Evolutionary conservation across 2,888 invertebrate species (phyloP), one percentile per base, ranked within the genome.

Genomic region (Eulithis prunata): DNA sequence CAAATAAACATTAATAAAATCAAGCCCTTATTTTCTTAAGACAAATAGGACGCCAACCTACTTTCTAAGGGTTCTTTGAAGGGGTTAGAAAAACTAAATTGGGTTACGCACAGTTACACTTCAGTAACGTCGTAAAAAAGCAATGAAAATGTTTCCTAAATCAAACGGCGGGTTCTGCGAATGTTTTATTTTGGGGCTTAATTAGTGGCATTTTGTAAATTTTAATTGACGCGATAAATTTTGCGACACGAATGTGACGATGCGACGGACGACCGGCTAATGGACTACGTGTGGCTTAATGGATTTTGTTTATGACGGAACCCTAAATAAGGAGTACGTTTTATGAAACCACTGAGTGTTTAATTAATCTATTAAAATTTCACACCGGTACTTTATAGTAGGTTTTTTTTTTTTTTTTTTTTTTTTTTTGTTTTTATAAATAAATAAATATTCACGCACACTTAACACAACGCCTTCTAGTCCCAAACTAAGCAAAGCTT

Each of bases 161-260:
- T 67, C 57, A 60, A 64, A 59, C 38, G 53, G 54, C 59, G 57
- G 54, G 61, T 64, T 56, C 61, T 41, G 63, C 60, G 64, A 71
- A 71, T 59, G 55, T 64, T 47, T 57, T 61, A 64, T 64, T 62
- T 64, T 64, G 57, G 49, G 54, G 36, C 57, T 69, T 72, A 72
- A 74, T 74, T 74, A 72, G 70, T 60, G 57, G 64, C 64, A 67
- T 70, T 74, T 71, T 70, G 68, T 72, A 70, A 21, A 59, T 52
- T 70, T 74, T 71, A 71, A 74, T 70, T 70, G 71, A 68, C 6
- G 66, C 68, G 54, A 72, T 74, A 74, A 74, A 74, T 72, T 66
- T 71, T 53, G 72, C 61, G 68, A 68, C 63, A 64, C 53, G 66
- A 61, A 64, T 58, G 68, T 61, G 72, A 68, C 59, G 68, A 68